phyloP scores from a whole-genome alignment of 2,113 vertebrate genomes.

The Heterotis niloticus region DNA sequence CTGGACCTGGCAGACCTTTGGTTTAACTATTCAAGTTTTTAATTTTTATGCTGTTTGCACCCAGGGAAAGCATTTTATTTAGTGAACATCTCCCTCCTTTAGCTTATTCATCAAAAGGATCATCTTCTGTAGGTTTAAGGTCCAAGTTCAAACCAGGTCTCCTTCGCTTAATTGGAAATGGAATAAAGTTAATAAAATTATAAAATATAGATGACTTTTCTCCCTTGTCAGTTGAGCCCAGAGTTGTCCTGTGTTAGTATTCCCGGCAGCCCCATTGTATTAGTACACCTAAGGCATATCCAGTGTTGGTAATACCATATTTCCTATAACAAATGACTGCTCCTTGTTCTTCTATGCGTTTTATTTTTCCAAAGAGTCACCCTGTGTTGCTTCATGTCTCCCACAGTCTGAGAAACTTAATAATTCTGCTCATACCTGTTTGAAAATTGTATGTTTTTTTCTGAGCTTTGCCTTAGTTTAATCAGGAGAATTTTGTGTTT shows the following conservation, averaged over 20 bases:
- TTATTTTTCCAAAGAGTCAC: background rate
- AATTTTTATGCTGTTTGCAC: no score
- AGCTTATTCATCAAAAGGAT: background rate
- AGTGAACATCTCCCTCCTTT: background rate
- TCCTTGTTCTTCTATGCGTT: no score
- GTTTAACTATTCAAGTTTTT: no score
- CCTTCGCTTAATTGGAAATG: background rate
- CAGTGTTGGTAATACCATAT: background rate
- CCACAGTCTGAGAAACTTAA: background rate
- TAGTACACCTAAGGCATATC: background rate
- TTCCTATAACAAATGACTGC: background rate
- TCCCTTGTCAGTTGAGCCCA: background rate
- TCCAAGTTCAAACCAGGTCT: background rate
- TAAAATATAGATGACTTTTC: background rate
- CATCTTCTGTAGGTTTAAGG: background rate
- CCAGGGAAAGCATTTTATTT: background rate
- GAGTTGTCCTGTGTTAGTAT: background rate
- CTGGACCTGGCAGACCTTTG: no score
- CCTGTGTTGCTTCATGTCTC: background rate
- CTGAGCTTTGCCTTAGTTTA: background rate
- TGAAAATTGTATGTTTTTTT: background rate
- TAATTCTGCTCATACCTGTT: background rate
- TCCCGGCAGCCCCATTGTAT: background rate
- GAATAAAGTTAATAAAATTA: background rate
- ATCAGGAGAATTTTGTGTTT: background rate